These are phyloP conservation scores for Melanotaenia duboulayi DNA, from an alignment of 2,113 vertebrate genomes.

Conservation along the genomic window DNA sequence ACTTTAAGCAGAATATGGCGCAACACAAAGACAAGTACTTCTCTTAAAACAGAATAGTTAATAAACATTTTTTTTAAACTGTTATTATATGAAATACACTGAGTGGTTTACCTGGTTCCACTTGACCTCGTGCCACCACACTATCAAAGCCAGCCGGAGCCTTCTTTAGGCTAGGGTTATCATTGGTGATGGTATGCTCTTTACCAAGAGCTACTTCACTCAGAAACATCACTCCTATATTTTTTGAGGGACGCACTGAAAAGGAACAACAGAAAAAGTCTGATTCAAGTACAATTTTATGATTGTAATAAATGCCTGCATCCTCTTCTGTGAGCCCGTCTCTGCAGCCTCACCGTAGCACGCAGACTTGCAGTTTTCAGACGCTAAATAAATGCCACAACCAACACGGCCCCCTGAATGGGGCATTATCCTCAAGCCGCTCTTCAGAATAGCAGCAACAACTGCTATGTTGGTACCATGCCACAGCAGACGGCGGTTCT, in stretches of 20 bases:
- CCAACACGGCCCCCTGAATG: conserved; percentile 91
- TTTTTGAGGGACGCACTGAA: conserved; percentile 79
- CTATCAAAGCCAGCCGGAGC: conserved; percentile 85
- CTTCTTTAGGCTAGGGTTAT: conserved; percentile 72
- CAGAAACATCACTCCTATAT: conserved; percentile 91
- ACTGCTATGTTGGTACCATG: conserved; percentile 91
- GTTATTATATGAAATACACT: not conserved
- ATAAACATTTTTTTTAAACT: not conserved
- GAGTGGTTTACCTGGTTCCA: conserved; percentile 86
- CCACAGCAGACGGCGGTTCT: conserved; percentile 91
- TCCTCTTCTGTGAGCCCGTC: not conserved
- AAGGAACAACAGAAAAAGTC: not conserved
- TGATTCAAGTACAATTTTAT: not conserved
- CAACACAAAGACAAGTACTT: not conserved
- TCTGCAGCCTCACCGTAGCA: conserved; percentile 82
- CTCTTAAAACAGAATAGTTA: not conserved
- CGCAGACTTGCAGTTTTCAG: conserved; percentile 90
- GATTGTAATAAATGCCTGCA: not conserved
- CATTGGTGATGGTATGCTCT: conserved; percentile 79
- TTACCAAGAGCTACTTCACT: conserved; percentile 90
- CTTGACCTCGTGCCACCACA: conserved; percentile 86
- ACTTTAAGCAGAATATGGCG: no score
- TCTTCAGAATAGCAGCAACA: conserved; percentile 91
- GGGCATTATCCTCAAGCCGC: conserved; percentile 92
- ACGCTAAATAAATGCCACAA: conserved; percentile 92